Evolutionary conservation across 2,888 invertebrate genomes (phyloP).

Genomic region (Thereva nobilitata): DNA sequence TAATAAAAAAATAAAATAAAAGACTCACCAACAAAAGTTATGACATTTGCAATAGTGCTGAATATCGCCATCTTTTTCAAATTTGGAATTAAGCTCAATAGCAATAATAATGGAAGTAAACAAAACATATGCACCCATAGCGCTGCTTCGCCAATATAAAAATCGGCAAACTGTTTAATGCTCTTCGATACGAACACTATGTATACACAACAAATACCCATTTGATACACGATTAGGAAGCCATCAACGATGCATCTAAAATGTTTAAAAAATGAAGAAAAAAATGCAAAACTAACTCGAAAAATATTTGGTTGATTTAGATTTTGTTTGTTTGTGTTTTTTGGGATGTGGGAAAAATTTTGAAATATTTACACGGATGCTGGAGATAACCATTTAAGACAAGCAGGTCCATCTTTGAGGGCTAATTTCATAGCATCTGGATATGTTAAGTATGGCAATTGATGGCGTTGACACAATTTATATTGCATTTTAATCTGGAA

Average conservation of each 20-base stretch:
- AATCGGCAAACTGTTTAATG: constrained; percentile 61
- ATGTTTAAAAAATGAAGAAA: constrained; percentile 44
- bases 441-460: constrained; percentile 79
- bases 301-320: constrained; percentile 5
- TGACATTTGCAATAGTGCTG: constrained; percentile 78
- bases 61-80: constrained; percentile 81
- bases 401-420: constrained; percentile 73
- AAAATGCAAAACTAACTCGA: constrained; percentile 17
- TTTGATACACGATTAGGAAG: constrained; percentile 79
- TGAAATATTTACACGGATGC: constrained; percentile 57
- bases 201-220: constrained; percentile 88
- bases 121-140: constrained; percentile 69
- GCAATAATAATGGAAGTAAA: constrained; percentile 68
- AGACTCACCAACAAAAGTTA: constrained; percentile 66
- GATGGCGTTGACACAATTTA: constrained; percentile 66
- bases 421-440: constrained; percentile 81
- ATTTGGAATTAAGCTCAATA: constrained; percentile 73
- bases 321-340: background rate
- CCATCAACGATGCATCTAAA: constrained; percentile 68
- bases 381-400: constrained; percentile 65
- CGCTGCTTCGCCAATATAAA: constrained; percentile 50
- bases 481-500: constrained; percentile 62
- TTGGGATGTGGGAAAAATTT: too few species aligned
- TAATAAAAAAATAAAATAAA: background rate
- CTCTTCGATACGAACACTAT: constrained; percentile 77